Percentiles rank a stretch among this genome's conserved stretches.
These are phyloP conservation scores for Salmo trutta DNA, from an alignment of 2,797 vertebrate genomes.

Conservation along the genomic window DNA sequence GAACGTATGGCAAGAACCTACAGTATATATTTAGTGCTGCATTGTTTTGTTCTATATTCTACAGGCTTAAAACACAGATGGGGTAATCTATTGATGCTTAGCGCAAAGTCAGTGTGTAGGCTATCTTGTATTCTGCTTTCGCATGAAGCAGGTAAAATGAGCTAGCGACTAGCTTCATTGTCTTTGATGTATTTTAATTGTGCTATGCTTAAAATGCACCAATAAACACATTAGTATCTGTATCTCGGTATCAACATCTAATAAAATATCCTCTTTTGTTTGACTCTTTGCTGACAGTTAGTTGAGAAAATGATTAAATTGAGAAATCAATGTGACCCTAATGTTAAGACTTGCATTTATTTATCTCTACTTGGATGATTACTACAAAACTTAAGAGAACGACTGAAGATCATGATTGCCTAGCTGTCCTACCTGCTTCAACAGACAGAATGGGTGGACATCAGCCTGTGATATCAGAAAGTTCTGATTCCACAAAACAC, in stretches of 20 bases:
- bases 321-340: not conserved
- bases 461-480: too few species aligned
- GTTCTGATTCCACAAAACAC: not conserved
- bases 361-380: not conserved
- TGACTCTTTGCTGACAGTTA: not conserved
- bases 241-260: not conserved
- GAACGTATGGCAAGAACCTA: not conserved
- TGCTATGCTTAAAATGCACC: conserved; percentile 69
- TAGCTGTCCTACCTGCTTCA: too few species aligned
- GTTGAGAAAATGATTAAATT: not conserved
- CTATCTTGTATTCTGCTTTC: conserved; percentile 73
- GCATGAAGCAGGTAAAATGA: conserved; percentile 77
- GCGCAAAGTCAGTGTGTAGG: conserved; percentile 70
- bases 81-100: conserved; percentile 63
- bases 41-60: conserved; percentile 56
- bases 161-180: conserved; percentile 72
- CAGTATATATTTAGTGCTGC: conserved; percentile 56
- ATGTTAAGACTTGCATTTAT: not conserved
- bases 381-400: too few species aligned
- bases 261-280: not conserved
- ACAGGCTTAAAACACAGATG: conserved; percentile 70
- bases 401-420: too few species aligned
- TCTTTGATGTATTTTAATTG: conserved; percentile 73
- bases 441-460: too few species aligned
- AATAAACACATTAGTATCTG: conserved; percentile 68